Evolutionary conservation across 2,797 vertebrate species (phyloP), one percentile per base, ranked within the genome.

Genomic region (Dipus sagitta): DNA sequence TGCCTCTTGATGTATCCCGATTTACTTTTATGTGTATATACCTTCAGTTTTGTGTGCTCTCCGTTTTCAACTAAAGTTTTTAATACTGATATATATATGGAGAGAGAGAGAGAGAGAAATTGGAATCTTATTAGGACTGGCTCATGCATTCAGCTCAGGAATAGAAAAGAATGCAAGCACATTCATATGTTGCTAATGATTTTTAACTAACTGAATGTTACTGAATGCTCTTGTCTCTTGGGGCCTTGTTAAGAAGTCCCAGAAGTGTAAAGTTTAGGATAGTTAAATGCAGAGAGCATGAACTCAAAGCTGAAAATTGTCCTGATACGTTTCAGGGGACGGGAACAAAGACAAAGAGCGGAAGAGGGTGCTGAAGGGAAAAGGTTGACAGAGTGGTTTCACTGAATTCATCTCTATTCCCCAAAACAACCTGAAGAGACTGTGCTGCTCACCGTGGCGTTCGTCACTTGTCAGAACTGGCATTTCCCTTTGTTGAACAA

Each of bases 401-500:
- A 30, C 34, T 77, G 52, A 95, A 67, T 88, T 78, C 30, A 28
- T 89, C 32, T 91, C 54, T 90, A 58, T 62, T 95, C 91, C 94
- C 81, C 90, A 83, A 94, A 81, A 62, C 79, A 79, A 76, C 78
- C 28, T 60, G 23, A 58, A 94, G 87, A 71, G 77, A 86, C 70
- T 86, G 67, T 18, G 67, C 72, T 88, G 71, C 28, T 93, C 75
- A 54, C n/a, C 0, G 71, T 62, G 89, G 47, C 67, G 82, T 88
- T 89, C 64, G 34, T 92, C 91, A 97, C 18, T 74, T 88, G 91
- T 96, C 89, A 92, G 91, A 91, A 28, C 21, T 87, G 81, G 64
- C 92, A 80, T 89, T 96, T 96, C n/a, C 58, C 30, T 96, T 97
- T 88, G 86, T 90, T 47, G 70, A 94, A 78, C 24, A 83, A 96